Evolutionary conservation across 2,888 invertebrate genomes (phyloP).

Genomic region (Lamproptera curius): DNA sequence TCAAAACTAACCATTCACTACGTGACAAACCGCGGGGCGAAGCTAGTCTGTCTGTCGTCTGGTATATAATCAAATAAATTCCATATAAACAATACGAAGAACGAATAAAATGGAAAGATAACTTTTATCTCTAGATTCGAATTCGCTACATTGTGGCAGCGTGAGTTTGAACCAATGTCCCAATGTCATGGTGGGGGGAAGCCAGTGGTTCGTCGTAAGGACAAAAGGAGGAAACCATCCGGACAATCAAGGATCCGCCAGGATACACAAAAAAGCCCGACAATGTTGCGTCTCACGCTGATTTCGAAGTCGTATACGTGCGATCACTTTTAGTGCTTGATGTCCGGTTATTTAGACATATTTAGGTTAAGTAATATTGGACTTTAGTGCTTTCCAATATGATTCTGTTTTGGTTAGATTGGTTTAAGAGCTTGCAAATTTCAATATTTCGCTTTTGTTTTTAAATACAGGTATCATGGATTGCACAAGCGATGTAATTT

Average conservation of each 20-base stretch:
- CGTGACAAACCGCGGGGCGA: too few species aligned
- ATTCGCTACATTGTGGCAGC: too few species aligned
- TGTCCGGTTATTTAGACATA: neutral
- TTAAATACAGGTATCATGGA: too few species aligned
- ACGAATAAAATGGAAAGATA: too few species aligned
- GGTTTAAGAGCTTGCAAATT: neutral
- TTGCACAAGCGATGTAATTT: too few species aligned
- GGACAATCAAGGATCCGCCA: slow-evolving; percentile 39
- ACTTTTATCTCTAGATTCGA: too few species aligned
- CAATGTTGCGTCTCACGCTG: slow-evolving; percentile 28
- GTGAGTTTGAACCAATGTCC: too few species aligned
- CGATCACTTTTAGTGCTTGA: neutral
- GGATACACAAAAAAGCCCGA: slow-evolving; percentile 48
- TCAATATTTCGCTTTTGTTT: too few species aligned
- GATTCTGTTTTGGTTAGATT: neutral
- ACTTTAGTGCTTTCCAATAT: neutral
- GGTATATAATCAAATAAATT: too few species aligned
- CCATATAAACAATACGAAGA: too few species aligned
- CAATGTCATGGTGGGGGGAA: slow-evolving; percentile 40
- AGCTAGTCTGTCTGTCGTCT: too few species aligned
- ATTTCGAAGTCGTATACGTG: slow-evolving; percentile 41
- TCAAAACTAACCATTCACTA: too few species aligned
- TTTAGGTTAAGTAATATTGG: neutral
- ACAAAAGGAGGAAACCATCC: slow-evolving; percentile 71
- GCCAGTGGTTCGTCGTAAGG: slow-evolving; percentile 60